phyloP scores from a whole-genome alignment of 2,113 vertebrate species.

The Sphyrna mokarran region DNA sequence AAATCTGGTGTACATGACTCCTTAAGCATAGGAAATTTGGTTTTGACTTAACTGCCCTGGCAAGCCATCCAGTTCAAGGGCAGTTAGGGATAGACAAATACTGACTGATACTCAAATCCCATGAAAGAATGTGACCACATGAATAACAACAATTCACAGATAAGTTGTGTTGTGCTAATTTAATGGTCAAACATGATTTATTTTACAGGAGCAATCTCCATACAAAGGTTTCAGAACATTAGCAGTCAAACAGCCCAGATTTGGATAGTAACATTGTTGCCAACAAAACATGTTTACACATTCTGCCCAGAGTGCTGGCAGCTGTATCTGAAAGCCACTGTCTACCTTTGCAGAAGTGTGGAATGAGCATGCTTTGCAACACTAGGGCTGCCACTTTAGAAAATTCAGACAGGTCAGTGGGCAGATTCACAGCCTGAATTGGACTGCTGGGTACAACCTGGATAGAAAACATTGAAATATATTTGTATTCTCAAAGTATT shows the following conservation, averaged over 20 bases:
- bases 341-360: neutral
- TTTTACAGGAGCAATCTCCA: constrained; percentile 21
- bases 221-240: constrained; percentile 30
- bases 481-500: neutral
- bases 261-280: neutral
- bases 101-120: too few species aligned
- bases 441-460: neutral
- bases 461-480: neutral
- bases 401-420: neutral
- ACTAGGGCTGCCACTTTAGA: neutral
- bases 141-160: neutral
- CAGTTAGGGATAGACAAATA: too few species aligned
- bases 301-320: neutral
- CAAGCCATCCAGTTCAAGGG: too few species aligned
- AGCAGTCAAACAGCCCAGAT: neutral
- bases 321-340: neutral
- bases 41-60: neutral
- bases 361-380: neutral
- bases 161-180: constrained; percentile 5
- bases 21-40: too few species aligned
- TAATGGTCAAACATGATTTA: constrained; percentile 30
- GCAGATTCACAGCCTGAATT: neutral
- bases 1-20: too few species aligned
- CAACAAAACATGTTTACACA: constrained; percentile 17
- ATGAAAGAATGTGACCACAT: neutral